Conservation (phyloP, 2,113 vertebrate genomes). For the Sphyrna mokarran region DNA sequence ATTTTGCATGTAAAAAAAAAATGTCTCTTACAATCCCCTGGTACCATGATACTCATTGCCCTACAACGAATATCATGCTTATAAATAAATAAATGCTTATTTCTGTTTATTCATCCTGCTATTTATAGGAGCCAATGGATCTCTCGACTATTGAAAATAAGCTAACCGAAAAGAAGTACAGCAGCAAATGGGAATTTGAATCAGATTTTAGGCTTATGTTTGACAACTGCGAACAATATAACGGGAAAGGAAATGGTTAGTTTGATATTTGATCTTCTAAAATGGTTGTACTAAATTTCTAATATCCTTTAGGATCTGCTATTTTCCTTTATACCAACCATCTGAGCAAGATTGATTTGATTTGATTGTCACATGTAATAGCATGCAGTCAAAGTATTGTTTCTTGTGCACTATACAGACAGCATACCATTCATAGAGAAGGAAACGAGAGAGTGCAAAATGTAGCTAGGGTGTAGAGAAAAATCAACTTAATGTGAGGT, state of each 20-base stretch:
- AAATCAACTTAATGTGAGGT: no score
- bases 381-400: no score
- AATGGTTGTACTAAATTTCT: neutral
- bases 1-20: neutral
- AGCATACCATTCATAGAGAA: no score
- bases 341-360: neutral
- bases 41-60: neutral
- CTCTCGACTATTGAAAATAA: slow-evolving; percentile 38
- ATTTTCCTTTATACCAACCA: neutral
- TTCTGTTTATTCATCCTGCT: slow-evolving; percentile 10
- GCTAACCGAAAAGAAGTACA: slow-evolving; percentile 35
- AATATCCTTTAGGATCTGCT: neutral
- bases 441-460: no score
- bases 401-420: no score
- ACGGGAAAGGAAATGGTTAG: slow-evolving; percentile 37
- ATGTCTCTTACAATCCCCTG: neutral
- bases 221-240: slow-evolving; percentile 38
- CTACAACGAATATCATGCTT: no score
- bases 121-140: slow-evolving; percentile 38
- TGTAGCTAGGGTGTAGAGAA: no score
- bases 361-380: no score
- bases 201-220: slow-evolving; percentile 39
- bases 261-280: neutral
- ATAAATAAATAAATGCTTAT: neutral
- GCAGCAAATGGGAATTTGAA: slow-evolving; percentile 33